Evolutionary conservation across 2,113 vertebrate genomes (phyloP), one percentile per base, ranked within the genome.

Genomic region (Pelvicachromis taeniatus): DNA sequence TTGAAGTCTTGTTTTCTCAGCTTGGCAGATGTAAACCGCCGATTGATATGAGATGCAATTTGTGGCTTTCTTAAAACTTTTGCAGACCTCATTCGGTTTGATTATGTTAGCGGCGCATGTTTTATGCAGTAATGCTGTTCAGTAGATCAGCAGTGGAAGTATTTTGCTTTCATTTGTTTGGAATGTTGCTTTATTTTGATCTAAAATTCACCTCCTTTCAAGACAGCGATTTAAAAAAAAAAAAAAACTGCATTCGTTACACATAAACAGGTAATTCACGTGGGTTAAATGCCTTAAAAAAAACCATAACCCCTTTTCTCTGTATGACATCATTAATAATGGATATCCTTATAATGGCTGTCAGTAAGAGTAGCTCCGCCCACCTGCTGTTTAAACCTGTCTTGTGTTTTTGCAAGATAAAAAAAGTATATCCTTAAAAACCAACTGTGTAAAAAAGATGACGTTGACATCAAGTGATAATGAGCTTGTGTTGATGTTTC

Each of bases 221-320:
- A 26, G 21, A 17, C n/a, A 45, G 5, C 45, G 13, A 0, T 35
- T 26, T n/a, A n/a, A n/a, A n/a, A n/a, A n/a, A n/a, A n/a, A n/a
- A n/a, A n/a, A n/a, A n/a, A n/a, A 68, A 68, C 38, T 13, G 59
- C 19, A 4, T 63, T 21, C 35, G 7, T 63, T 63, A 63, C 0
- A 48, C 13, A 12, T 73, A 26, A 2, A 1, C 14, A 45, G 29
- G 42, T 73, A 7, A 50, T 17, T 45, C 0, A 19, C 1, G 42
- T 17, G 23, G 11, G 40, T 16, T 42, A 19, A 48, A 4, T 12
- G 23, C 4, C 42, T 0, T 48, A 26, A 26, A 26, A 13, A 63
- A 63, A 38, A 13, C 4, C 3, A 38, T 45, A 17, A 48, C 40
- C 8, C 8, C 42, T 0, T 73, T 45, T 45, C 1, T 73, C 68